These are phyloP conservation scores for Lamellibrachia satsuma DNA, from an alignment of 2,888 invertebrate species.

Conservation along the genomic window DNA sequence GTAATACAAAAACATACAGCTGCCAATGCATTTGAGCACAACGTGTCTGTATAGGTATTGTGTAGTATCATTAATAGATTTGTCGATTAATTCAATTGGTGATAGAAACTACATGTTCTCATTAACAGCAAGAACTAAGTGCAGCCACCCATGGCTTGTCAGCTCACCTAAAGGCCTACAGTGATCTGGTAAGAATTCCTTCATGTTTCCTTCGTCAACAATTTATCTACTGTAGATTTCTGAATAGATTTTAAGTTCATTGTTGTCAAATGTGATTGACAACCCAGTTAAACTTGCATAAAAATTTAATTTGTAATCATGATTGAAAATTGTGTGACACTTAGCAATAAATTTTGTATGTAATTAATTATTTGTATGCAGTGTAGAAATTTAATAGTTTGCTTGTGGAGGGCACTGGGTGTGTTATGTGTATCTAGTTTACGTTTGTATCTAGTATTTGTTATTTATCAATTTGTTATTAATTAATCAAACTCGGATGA, in stretches of 20 bases:
- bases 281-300: background rate
- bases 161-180: conserved; percentile 60
- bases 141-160: conserved; percentile 60
- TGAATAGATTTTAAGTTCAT: background rate
- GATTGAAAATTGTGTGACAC: background rate
- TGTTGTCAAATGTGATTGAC: background rate
- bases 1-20: too few relatives aligned
- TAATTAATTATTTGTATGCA: background rate
- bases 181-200: conserved; percentile 52
- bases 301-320: background rate
- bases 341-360: background rate
- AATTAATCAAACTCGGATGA: too few relatives aligned
- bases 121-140: conserved; percentile 59
- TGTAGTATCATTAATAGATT: too few relatives aligned
- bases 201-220: background rate
- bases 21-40: too few relatives aligned
- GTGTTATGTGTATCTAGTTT: too few relatives aligned
- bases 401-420: too few relatives aligned
- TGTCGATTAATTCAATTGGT: too few relatives aligned
- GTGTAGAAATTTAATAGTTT: background rate
- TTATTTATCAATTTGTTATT: too few relatives aligned
- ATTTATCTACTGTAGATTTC: background rate
- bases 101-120: background rate
- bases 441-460: too few relatives aligned
- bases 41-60: too few relatives aligned